A percentile compares a stretch with the other conserved stretches of the same genome.
These are phyloP conservation scores for Cercopithecus mona DNA, from an alignment of 2,113 vertebrate species.

Conservation along the genomic window DNA sequence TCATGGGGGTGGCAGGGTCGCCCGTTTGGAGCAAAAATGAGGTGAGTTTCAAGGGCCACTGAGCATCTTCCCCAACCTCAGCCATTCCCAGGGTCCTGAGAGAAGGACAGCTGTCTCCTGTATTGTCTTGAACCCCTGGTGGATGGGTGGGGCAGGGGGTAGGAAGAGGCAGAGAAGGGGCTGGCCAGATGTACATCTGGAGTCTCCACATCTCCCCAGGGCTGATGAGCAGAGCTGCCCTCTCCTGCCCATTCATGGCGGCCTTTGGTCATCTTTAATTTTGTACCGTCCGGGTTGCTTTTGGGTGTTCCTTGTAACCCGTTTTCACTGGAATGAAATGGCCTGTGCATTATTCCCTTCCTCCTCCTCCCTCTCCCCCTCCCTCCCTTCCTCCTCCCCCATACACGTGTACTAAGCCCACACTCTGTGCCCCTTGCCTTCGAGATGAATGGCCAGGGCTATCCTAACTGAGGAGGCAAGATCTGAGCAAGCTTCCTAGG, in stretches of 20 bases:
- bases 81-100: background rate
- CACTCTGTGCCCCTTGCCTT: background rate
- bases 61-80: accelerated
- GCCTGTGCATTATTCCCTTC: background rate
- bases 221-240: accelerated
- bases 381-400: background rate
- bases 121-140: background rate
- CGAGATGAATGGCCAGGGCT: no score
- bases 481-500: background rate
- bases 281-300: background rate
- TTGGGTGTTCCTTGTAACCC: background rate
- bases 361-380: no score
- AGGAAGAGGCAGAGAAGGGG: background rate
- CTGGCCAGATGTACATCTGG: background rate
- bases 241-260: accelerated
- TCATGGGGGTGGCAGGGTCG: accelerated
- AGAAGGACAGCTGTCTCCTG: background rate
- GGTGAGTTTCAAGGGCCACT: accelerated
- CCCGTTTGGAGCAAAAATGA: background rate
- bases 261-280: background rate
- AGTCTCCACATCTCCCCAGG: background rate
- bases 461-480: background rate
- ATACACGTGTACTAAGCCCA: background rate
- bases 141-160: no score
- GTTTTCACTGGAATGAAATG: background rate